Evolutionary conservation across 2,888 invertebrate species (phyloP).

Genomic region (Synanthedon vespiformis): DNA sequence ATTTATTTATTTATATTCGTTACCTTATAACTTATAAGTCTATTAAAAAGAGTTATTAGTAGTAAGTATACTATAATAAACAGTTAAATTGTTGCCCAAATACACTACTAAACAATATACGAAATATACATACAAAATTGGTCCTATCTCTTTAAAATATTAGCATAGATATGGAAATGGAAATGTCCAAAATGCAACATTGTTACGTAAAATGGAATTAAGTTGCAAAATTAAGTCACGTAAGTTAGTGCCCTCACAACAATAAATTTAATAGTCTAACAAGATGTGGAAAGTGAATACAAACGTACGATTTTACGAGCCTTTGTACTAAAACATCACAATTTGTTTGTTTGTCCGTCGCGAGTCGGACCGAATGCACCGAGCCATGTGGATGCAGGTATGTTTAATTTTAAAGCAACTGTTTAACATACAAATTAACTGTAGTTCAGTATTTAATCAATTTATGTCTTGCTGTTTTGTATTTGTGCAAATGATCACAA

Average conservation of each 20-base stretch:
- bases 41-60: too few species aligned
- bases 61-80: too few species aligned
- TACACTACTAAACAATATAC: too few species aligned
- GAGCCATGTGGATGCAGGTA: neutral
- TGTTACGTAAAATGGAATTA: too few species aligned
- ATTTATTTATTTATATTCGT: too few species aligned
- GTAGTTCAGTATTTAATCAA: neutral
- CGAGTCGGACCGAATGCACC: neutral
- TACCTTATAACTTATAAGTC: too few species aligned
- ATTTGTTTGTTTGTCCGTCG: neutral
- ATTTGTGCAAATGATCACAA: neutral
- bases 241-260: neutral
- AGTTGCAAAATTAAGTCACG: too few species aligned
- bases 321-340: neutral
- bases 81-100: too few species aligned
- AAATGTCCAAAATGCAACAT: too few species aligned
- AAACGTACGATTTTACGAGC: neutral
- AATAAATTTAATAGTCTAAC: neutral
- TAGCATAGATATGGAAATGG: too few species aligned
- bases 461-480: neutral
- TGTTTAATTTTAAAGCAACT: neutral
- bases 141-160: too few species aligned
- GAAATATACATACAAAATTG: too few species aligned
- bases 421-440: constrained; percentile 1
- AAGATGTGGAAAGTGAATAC: neutral